Base-by-base conservation (phyloP, 2,113 vertebrate genomes). In the Lampris megalopsis region DNA sequence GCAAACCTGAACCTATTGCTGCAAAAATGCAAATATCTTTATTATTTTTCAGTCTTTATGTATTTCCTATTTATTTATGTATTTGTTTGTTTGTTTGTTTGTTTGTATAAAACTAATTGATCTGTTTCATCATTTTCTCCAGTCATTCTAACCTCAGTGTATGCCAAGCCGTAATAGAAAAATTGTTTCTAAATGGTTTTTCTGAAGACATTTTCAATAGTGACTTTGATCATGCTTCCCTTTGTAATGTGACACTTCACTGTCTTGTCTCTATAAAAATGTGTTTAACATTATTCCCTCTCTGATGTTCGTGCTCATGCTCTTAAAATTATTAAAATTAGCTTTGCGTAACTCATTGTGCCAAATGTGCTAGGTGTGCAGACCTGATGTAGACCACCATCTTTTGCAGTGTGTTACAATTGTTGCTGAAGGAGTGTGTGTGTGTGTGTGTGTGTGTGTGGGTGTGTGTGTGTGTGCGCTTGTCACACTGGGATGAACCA, bases 231-330 rank as follows among this genome's bases (percentile, higher is more conserved):
- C 38, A 58, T 6, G 1, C 8, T n/a, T 79, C 42, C 45, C 67
- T 81, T 78, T 66, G 84, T 72, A 82, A 85, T 80, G 9, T 24
- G 68, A 89, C 11, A 64, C n/a, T 71, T 47, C 1, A 74, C 71
- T 88, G 82, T 62, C 74, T 77, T 69, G 59, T 77, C 71, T 43
- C 56, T 61, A 63, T 63, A 72, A 35, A 61, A 42, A 61, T 41
- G 6, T 65, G 13, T 43, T 8, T 5, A 53, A 53, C 10, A 13
- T 13, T 10, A 50, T 50, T 50, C 49, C 49, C 1, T 60, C 58
- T 60, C 35, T 40, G 9, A 60, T 9, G 3, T 40, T 37, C 8
- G 41, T 38, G 11, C 61, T 11, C 9, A 61, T n/a, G 52, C 61
- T 66, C 11, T 10, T 56, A 9, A 62, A 67, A 56, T 62, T 9